Base-by-base conservation (phyloP, 1,140 invertebrate species). In the Caenorhabditis brenneri region DNA sequence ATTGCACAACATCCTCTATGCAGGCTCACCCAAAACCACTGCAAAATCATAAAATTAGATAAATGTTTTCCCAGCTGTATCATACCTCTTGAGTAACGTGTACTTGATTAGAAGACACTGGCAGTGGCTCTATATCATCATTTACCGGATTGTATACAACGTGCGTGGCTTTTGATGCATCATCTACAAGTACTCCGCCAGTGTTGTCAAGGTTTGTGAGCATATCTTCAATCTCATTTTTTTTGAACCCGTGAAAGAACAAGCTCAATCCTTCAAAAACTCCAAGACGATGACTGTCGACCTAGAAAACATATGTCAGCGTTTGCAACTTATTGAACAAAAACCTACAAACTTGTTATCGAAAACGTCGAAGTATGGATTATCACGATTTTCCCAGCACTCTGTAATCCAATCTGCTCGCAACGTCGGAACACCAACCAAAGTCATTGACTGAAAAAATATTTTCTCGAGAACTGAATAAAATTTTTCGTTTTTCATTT, bases 1-100 rank as follows among this genome's bases (percentile, higher is more conserved):
- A 95, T 94, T 53, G 95, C 95, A 91, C 95, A 95, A 86, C 94
- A 95, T 88, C 96, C 95, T 92, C 97, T 97, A 92, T 98, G 96
- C 79, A 99, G 95, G 51, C 96, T 96, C 0, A 94, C 95, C 96
- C 96, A 98, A 92, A 99, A 98, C 97, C 97, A 98, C 92, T 97
- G 95, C 60, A 89, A 74, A 22, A 33, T 46, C 19, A 27, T 74
- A 24, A 46, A 65, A 10, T n/a, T 10, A 2, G 12, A 36, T 1
- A 90, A 33, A 79, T n/a, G n/a, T n/a, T n/a, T n/a, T n/a, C n/a
- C n/a, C n/a, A 22, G 10, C 79, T 88, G 65, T 91, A 84, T 84
- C 88, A 87, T 48, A 82, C 80, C 80, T 90, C 89, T 19, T 87
- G 51, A 46, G 83, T 31, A 58, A 89, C 49, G 82, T 87, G 85